phyloP scores from a whole-genome alignment of 2,888 invertebrate species.

The Hermaeophaga mercurialis region DNA sequence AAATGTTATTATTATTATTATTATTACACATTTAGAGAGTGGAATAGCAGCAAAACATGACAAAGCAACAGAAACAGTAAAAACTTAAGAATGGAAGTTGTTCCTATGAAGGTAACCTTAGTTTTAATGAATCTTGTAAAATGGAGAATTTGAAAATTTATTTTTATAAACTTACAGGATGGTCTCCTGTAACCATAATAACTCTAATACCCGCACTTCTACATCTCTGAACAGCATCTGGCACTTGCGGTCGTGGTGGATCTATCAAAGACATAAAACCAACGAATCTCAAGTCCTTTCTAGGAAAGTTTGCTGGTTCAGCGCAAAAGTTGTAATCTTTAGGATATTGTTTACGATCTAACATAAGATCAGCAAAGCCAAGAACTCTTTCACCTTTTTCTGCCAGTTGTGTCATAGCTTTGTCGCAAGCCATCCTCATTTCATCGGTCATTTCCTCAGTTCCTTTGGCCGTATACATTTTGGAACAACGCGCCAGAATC shows the following conservation, averaged over 20 bases:
- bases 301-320: constrained; percentile 72
- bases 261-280: constrained; percentile 70
- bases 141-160: neutral
- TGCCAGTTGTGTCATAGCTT: constrained; percentile 79
- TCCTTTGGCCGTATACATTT: constrained; percentile 63
- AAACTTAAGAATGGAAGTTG: too few relatives aligned
- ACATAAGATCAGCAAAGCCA: constrained; percentile 71
- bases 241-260: constrained; percentile 69
- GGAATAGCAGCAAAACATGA: too few relatives aligned
- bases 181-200: constrained; percentile 83
- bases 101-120: neutral
- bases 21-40: too few relatives aligned
- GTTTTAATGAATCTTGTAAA: neutral
- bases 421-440: constrained; percentile 65
- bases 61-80: too few relatives aligned
- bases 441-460: constrained; percentile 61
- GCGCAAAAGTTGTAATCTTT: constrained; percentile 65
- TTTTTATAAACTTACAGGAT: constrained; percentile 62
- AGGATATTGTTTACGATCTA: constrained; percentile 60
- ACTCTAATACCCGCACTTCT: constrained; percentile 80
- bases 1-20: too few relatives aligned
- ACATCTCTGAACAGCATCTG: constrained; percentile 71
- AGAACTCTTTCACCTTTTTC: constrained; percentile 77
- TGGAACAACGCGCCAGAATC: constrained; percentile 70
- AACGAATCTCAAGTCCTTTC: constrained; percentile 66